Evolutionary conservation across 2,797 vertebrate species (phyloP).

Genomic region (Tragopan temminckii): DNA sequence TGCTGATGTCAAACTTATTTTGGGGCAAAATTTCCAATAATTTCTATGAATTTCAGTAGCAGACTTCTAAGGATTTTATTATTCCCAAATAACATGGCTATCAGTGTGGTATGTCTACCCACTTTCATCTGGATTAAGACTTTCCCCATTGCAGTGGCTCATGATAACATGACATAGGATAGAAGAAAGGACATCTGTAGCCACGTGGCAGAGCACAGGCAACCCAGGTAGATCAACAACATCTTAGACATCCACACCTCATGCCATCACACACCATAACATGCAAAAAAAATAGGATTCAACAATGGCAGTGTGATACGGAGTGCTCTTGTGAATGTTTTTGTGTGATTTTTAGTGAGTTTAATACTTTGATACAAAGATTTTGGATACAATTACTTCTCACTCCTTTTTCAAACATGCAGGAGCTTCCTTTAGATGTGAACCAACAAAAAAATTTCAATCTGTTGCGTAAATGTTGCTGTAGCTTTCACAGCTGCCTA

Average conservation of each 20-base stretch:
- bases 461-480: not conserved
- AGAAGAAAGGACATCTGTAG: not conserved
- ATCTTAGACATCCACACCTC: not conserved
- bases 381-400: not conserved
- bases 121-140: not conserved
- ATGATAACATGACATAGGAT: rapidly evolving
- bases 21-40: not conserved
- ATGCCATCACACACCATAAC: not conserved
- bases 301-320: not conserved
- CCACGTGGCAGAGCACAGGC: not conserved
- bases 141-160: too few relatives aligned
- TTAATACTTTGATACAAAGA: not conserved
- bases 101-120: not conserved
- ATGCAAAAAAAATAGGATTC: not conserved
- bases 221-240: not conserved
- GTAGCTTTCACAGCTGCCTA: not conserved
- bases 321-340: not conserved
- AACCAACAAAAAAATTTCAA: not conserved
- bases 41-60: not conserved
- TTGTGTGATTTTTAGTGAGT: not conserved
- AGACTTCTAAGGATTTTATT: not conserved
- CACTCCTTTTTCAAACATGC: not conserved
- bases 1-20: not conserved
- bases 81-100: not conserved
- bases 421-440: not conserved